Percentiles rank a stretch among this genome's conserved stretches.
Conservation (phyloP, 2,113 vertebrate species). For the Corythoichthys haematopterus region DNA sequence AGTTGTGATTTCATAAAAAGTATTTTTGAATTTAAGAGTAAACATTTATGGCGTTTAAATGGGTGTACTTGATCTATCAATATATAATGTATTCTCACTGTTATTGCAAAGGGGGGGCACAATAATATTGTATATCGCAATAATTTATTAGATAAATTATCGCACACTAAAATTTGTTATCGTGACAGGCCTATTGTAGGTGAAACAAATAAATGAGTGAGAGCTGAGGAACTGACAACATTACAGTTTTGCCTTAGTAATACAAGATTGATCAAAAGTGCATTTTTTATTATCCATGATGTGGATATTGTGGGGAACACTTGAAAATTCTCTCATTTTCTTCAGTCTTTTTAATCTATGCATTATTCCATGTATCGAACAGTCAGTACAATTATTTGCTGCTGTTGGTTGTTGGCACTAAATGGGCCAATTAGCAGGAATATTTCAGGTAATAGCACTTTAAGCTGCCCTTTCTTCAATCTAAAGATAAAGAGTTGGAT, state of each 20-base stretch:
- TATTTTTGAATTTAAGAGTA: too few species aligned
- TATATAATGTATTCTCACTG: too few species aligned
- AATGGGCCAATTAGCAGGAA: conserved; percentile 36
- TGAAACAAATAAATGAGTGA: neutral
- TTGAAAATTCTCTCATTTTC: neutral
- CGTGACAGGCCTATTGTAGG: neutral
- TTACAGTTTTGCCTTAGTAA: neutral
- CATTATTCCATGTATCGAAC: neutral
- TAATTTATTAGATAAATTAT: too few species aligned
- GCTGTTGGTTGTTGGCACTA: conserved; percentile 24
- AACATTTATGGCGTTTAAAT: too few species aligned
- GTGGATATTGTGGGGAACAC: neutral
- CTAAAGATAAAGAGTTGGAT: conserved; percentile 11
- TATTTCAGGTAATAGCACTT: conserved; percentile 20
- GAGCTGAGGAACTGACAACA: neutral
- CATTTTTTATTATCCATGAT: neutral
- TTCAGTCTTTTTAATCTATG: conserved; percentile 11
- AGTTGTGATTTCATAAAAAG: too few species aligned
- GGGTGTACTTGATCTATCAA: too few species aligned
- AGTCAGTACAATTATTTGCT: neutral
- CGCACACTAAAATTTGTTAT: too few species aligned
- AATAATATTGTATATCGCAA: too few species aligned
- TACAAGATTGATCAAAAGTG: neutral
- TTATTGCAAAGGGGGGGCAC: too few species aligned
- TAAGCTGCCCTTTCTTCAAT: conserved; percentile 32